These are phyloP conservation scores for Ptilodon capucinus DNA, from an alignment of 2,888 invertebrate species.

Conservation along the genomic window DNA sequence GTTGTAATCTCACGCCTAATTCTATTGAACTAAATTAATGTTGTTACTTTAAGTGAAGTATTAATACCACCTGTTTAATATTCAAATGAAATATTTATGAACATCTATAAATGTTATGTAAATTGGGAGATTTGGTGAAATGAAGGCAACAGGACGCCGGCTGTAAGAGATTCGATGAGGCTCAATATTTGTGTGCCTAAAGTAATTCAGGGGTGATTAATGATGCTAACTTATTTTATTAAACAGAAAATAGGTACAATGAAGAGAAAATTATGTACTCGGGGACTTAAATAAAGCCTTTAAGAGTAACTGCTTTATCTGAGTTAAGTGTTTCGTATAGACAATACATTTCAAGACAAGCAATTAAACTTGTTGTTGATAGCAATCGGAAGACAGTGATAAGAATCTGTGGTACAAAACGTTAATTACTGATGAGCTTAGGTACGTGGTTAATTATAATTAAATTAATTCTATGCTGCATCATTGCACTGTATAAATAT, in stretches of 20 bases:
- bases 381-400: conserved; percentile 31
- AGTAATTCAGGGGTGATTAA: conserved; percentile 18
- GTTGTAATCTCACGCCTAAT: background rate
- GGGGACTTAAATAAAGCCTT: background rate
- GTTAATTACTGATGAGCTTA: conserved; percentile 42
- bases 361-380: conserved; percentile 34
- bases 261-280: background rate
- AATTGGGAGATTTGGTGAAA: conserved; percentile 55
- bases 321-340: background rate
- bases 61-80: conserved; percentile 25
- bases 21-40: background rate
- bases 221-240: conserved; percentile 7
- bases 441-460: conserved; percentile 36
- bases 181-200: conserved; percentile 37
- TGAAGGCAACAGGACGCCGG: conserved; percentile 43
- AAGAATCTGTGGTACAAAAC: conserved; percentile 24
- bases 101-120: conserved; percentile 59
- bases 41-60: conserved; percentile 10
- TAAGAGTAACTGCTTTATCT: background rate
- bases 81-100: conserved; percentile 59
- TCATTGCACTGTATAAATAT: too few relatives aligned
- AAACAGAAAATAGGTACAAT: conserved; percentile 4
- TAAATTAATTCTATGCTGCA: conserved; percentile 10
- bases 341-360: conserved; percentile 23
- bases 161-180: conserved; percentile 40